Evolutionary conservation across 2,888 invertebrate genomes (phyloP), one percentile per base, ranked within the genome.

Genomic region (Octonoba sinensis): DNA sequence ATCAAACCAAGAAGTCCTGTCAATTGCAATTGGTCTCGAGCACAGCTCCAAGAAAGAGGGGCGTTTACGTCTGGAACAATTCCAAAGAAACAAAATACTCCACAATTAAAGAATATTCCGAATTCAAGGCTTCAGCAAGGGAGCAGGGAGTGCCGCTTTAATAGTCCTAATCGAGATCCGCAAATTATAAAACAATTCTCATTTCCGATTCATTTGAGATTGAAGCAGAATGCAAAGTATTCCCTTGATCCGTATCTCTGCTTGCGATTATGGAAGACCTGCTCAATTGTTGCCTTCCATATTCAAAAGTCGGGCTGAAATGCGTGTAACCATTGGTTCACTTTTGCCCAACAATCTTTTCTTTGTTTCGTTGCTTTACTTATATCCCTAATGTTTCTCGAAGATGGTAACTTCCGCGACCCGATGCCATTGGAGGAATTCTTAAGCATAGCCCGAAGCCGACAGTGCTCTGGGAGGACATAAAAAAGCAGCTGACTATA

Each of bases 81-180:
- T 18, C 18, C 24, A 56, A 22, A 13, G 51, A 51, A 60, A 60
- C 72, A 72, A 62, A n/a, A 47, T 36, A 59, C 64, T 18, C 36
- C 64, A 57, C 65, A 66, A 75, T 66, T 75, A 75, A 67, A 75
- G 46, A 16, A 27, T 49, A 67, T 49, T 66, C 49, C 60, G 36
- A 64, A 27, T 46, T 47, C 65, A 66, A 59, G 74, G 64, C 64
- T 51, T 51, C 51, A 18, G 51, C 51, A 18, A n/a, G 4, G 18
- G 59, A 65, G 57, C 47, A 75, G 67, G 75, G 75, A 75, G 75
- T 75, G 75, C 75, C 75, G n/a, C 13, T 57, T 47, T 75, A 75
- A 75, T 75, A 51, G 18, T 51, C 51, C 51, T 51, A 51, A n/a
- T 18, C 51, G 60, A 60, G 54, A 47, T 22, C 72, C 72, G 27